These are phyloP conservation scores for Seira ritae DNA, from an alignment of 2,888 invertebrate genomes.

Conservation along the genomic window DNA sequence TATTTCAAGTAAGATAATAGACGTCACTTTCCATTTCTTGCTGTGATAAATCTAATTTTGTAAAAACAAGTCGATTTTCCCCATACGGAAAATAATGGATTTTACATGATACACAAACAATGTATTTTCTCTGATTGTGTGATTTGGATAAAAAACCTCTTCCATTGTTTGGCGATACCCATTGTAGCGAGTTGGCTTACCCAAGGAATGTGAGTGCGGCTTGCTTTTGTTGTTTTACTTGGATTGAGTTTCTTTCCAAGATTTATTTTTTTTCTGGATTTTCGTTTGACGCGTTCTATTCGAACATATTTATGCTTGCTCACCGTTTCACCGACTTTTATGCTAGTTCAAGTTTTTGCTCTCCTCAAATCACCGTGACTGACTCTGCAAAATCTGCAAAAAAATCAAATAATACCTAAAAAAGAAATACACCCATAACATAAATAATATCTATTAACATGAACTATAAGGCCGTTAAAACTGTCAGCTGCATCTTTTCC, in stretches of 20 bases:
- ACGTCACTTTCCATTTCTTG: slow-evolving; percentile 8
- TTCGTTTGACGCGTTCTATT: background rate
- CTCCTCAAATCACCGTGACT: background rate
- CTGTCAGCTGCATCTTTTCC: background rate
- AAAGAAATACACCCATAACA: background rate
- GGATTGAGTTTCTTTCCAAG: background rate
- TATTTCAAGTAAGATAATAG: slow-evolving; percentile 70
- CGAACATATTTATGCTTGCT: background rate
- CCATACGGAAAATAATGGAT: slow-evolving; percentile 6
- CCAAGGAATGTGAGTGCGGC: background rate
- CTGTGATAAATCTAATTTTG: slow-evolving; percentile 3
- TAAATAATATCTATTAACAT: background rate
- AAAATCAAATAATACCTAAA: background rate
- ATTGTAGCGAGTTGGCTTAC: too few species aligned
- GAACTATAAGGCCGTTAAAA: background rate
- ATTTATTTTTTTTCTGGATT: too few species aligned
- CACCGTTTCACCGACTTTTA: too few species aligned
- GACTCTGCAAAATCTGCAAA: background rate
- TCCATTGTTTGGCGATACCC: too few species aligned
- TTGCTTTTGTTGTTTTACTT: background rate
- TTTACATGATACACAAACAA: background rate
- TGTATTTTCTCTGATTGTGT: background rate
- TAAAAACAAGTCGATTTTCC: background rate
- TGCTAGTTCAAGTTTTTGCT: background rate
- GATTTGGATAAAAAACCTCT: too few species aligned